Evolutionary conservation across 1,140 invertebrate genomes (phyloP), one percentile per base, ranked within the genome.

Genomic region (Stratiolaelaps scimitus): DNA sequence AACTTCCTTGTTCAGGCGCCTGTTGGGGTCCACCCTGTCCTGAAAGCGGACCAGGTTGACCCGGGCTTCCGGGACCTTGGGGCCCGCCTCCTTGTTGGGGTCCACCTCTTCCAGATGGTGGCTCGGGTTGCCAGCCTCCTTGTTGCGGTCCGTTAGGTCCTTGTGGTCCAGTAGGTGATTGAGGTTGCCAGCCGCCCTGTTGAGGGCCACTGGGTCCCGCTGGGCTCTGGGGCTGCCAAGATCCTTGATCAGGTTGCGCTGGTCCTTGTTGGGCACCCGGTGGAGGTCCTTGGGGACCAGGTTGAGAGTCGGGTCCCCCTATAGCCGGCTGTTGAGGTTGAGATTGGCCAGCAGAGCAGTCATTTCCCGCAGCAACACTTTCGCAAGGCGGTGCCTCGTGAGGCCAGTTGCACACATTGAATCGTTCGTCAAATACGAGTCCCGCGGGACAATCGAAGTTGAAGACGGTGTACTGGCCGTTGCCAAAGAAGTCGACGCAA

Each of bases 371-470:
- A 15, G 53, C 15, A 15, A 60, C 34, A 34, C 23, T 60, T 15
- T 13, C 83, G 80, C 30, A 87, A 83, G 69, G 84, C 83, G 70
- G 84, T 82, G 48, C 81, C 73, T 84, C 81, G 0, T 84, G 79
- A 13, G 87, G 86, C 86, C 86, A 88, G 10, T 86, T 85, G 71
- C 87, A 89, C 46, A 88, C 85, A 5, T 70, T 65, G 48, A 67
- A 69, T 79, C 75, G 64, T 66, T 86, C 83, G 72, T 89, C 86
- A 72, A 88, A 89, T 1, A 85, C 84, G 19, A 88, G 73, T n/a
- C 86, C 87, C 67, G 81, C 79, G 0, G 86, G 86, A 76, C 87
- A 89, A 71, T 86, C 84, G 71, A 87, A 89, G 73, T 88, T 85
- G 71, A 88, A 88, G 1, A 87, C 84, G 1, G 84, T 85, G 73